These are phyloP conservation scores for Semotilus atromaculatus DNA, from an alignment of 2,797 vertebrate genomes.

Conservation along the genomic window DNA sequence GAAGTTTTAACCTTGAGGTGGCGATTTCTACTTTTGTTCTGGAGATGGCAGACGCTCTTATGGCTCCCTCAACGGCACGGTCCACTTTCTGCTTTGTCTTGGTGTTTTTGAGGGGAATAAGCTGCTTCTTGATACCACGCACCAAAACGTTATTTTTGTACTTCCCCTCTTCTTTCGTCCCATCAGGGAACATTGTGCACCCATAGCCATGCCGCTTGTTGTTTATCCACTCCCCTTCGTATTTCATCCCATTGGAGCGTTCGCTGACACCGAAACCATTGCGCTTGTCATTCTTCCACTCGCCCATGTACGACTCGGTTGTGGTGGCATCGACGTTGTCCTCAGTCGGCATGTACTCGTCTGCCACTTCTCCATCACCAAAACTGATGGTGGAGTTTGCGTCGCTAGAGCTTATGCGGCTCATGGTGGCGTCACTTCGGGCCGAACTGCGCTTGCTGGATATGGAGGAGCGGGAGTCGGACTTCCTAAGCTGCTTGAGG, in stretches of 20 bases:
- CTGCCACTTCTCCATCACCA: slow-evolving; percentile 84
- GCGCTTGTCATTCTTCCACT: slow-evolving; percentile 97
- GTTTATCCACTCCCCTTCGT: slow-evolving; percentile 93
- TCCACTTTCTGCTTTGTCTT: slow-evolving; percentile 97
- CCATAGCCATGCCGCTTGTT: slow-evolving; percentile 95
- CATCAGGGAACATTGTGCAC: slow-evolving; percentile 92
- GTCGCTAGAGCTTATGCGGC: slow-evolving; percentile 94
- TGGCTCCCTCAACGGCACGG: slow-evolving; percentile 89
- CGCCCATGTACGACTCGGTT: slow-evolving; percentile 93
- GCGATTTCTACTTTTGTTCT: slow-evolving; percentile 97
- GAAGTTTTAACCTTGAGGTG: slow-evolving; percentile 85
- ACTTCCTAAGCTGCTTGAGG: slow-evolving; percentile 89
- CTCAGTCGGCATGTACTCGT: slow-evolving; percentile 86
- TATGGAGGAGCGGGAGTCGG: slow-evolving; percentile 94
- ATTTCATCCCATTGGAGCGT: slow-evolving; percentile 96
- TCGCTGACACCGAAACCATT: slow-evolving; percentile 92
- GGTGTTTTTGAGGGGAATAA: slow-evolving; percentile 91
- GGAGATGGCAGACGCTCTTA: slow-evolving; percentile 90
- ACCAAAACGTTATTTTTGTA: slow-evolving; percentile 95
- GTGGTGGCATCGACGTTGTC: slow-evolving; percentile 96
- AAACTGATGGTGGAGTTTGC: slow-evolving; percentile 95
- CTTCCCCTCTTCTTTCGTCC: slow-evolving; percentile 93
- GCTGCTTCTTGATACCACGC: slow-evolving; percentile 91
- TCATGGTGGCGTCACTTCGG: slow-evolving; percentile 91
- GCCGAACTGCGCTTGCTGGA: slow-evolving; percentile 96